A percentile compares a stretch with the other conserved stretches of the same genome.
Conservation (phyloP, 1,140 invertebrate species). For the Sitobion miscanthi region DNA sequence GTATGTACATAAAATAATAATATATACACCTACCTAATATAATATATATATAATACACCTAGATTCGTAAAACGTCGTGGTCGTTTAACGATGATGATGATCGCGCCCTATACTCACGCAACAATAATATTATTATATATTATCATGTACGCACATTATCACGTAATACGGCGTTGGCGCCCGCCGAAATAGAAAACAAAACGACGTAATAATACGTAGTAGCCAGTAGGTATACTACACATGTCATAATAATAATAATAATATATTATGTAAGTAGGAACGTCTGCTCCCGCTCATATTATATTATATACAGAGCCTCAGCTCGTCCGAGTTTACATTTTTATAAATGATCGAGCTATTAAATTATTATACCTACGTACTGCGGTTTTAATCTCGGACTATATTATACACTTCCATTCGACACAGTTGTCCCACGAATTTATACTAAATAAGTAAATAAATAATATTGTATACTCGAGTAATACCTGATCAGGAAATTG, state of each 20-base stretch:
- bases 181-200: not conserved
- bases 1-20: not conserved
- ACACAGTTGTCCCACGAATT: too few species aligned
- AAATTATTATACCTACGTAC: not conserved
- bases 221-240: not conserved
- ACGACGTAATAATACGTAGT: not conserved
- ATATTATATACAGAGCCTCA: not conserved
- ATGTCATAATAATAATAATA: not conserved
- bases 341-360: not conserved
- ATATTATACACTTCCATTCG: too few species aligned
- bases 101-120: not conserved
- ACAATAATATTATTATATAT: not conserved
- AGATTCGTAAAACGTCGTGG: not conserved
- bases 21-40: too few species aligned
- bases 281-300: not conserved
- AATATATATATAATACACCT: not conserved
- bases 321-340: not conserved
- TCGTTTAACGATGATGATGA: not conserved
- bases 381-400: not conserved
- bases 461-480: too few species aligned
- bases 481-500: too few species aligned
- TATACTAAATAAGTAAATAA: too few species aligned
- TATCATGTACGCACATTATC: not conserved
- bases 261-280: not conserved
- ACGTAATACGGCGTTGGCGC: not conserved